Evolutionary conservation across 1,140 invertebrate genomes (phyloP).

Genomic region (Diprion similis): DNA sequence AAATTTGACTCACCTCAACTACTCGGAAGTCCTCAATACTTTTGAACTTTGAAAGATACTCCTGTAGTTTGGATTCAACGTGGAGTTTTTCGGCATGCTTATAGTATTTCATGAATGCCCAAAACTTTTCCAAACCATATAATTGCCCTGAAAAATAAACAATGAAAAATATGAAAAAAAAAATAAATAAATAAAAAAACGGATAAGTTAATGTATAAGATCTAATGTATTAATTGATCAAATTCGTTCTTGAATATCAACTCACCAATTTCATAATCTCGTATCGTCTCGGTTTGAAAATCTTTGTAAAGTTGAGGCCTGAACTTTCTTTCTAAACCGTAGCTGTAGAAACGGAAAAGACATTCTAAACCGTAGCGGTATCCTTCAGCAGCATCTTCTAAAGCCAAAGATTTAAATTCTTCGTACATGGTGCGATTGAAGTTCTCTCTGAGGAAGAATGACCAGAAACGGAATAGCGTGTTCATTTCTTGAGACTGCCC

Average conservation of each 20-base stretch:
- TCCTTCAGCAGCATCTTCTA: conserved; percentile 90
- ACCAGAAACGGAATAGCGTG: conserved; percentile 98
- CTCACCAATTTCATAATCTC: conserved; percentile 87
- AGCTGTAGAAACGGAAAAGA: conserved; percentile 98
- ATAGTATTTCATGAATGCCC: conserved; percentile 97
- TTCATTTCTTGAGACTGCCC: conserved; percentile 98
- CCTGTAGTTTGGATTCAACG: conserved; percentile 81
- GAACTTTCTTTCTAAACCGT: conserved; percentile 96
- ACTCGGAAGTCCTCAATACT: conserved; percentile 94
- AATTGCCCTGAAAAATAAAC: conserved; percentile 79
- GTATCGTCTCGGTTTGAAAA: conserved; percentile 93
- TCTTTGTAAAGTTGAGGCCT: conserved; percentile 91
- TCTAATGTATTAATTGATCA: background rate
- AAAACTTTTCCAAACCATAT: conserved; percentile 99
- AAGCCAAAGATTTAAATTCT: conserved; percentile 89
- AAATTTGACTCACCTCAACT: conserved; percentile 64
- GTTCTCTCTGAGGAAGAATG: conserved; percentile 97
- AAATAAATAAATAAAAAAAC: conserved; percentile 12
- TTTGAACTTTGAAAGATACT: conserved; percentile 88
- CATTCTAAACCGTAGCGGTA: conserved; percentile 95
- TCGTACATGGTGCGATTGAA: conserved; percentile 99
- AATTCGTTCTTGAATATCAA: conserved; percentile 5
- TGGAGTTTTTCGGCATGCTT: conserved; percentile 80
- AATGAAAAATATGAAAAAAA: conserved; percentile 22
- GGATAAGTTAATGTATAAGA: conserved; percentile 6